Base-by-base conservation (phyloP, 2,888 invertebrate species). In the Leptura quadrifasciata region DNA sequence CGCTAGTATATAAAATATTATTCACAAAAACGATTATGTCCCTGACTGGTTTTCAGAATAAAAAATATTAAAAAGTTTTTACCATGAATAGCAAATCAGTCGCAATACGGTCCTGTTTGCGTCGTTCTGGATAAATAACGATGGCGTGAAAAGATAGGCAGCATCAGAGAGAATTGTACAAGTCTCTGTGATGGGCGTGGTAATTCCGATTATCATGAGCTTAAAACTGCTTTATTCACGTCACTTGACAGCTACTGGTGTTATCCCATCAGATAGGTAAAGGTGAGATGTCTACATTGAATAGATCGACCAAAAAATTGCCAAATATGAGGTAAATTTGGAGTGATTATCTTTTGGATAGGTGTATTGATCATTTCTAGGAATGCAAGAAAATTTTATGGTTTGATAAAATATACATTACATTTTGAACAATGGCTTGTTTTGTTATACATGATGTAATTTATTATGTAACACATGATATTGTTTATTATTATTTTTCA, bases 181-280 rank as follows among this genome's bases (percentile, higher is more conserved):
- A 72, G 65, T 65, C 72, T 64, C 75, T 76, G 72, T 63, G 77
- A 75, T 72, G 82, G 84, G 84, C 83, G 84, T 82, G 83, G 84
- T 80, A 74, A 78, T 79, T 77, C 76, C 79, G 76, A 83, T 84
- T 84, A 82, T 83, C 81, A 81, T 77, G 78, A 80, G 81, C 79
- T 84, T 79, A 82, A 80, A 81, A 79, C 81, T 80, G 81, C 80
- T 83, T 82, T 83, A 82, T 84, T 81, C 80, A 76, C 75, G 80
- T 79, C 81, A 81, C 77, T 80, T 80, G 80, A 79, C 80, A 80
- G 80, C 80, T 80, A 79, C 80, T 76, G 79, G 80, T 80, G 80
- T 82, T 81, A 79, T 77, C 77, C 68, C 61, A 73, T 75, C 58
- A 68, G 68, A 68, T 68, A 63, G 58, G 39, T 35, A 39, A 58